These are phyloP conservation scores for Euzetes globulus DNA, from an alignment of 2,888 invertebrate species.

Conservation along the genomic window DNA sequence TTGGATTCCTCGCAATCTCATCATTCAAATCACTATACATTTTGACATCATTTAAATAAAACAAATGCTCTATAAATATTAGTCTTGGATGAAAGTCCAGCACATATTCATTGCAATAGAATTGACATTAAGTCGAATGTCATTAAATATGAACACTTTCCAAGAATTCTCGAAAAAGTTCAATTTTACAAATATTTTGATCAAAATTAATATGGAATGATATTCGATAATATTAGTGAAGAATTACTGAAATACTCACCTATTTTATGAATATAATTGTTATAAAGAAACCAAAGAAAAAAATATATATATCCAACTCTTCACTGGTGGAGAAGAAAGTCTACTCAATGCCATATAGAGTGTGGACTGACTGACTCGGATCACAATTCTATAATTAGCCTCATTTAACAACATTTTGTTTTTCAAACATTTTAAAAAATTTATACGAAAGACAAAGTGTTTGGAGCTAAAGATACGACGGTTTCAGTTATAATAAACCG, in stretches of 20 bases:
- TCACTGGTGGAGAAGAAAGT: neutral
- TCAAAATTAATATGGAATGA: no score
- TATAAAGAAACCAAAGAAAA: neutral
- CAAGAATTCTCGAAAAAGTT: no score
- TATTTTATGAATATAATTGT: no score
- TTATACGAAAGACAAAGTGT: neutral
- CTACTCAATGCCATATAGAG: constrained; percentile 9
- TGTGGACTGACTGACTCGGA: neutral
- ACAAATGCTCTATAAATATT: neutral
- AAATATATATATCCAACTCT: neutral
- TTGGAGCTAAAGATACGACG: neutral
- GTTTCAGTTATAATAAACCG: no score
- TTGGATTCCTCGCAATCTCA: neutral
- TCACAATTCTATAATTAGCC: neutral
- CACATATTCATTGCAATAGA: no score
- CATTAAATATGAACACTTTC: no score
- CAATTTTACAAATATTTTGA: no score
- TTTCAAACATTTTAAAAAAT: neutral
- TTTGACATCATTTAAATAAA: neutral
- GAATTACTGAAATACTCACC: no score
- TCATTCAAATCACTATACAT: neutral
- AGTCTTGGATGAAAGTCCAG: no score
- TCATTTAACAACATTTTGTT: neutral
- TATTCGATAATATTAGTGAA: no score
- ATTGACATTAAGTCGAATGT: no score